Evolutionary conservation across 2,113 vertebrate species (phyloP).

Genomic region (Corythornis cristatus): DNA sequence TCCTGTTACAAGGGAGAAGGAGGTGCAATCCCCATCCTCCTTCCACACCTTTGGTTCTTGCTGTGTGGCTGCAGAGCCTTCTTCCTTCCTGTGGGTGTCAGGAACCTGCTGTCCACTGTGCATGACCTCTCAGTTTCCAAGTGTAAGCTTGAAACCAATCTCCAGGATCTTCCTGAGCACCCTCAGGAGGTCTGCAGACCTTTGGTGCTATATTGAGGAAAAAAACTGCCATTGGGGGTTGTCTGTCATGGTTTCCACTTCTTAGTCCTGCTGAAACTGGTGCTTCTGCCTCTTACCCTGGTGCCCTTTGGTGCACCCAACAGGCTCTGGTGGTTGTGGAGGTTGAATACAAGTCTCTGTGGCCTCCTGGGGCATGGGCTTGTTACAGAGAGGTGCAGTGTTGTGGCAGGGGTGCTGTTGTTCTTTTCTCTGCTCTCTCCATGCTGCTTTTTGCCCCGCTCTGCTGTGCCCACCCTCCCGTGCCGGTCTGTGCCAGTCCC

Average conservation of each 20-base stretch:
- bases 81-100: neutral
- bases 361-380: neutral
- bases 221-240: accelerated
- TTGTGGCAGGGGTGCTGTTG: neutral
- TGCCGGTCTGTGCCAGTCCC: neutral
- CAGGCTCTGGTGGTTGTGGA: accelerated
- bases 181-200: neutral
- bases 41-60: neutral
- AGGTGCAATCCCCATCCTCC: neutral
- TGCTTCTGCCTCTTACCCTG: neutral
- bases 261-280: neutral
- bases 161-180: neutral
- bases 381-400: accelerated
- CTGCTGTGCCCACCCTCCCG: neutral
- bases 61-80: neutral
- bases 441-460: neutral
- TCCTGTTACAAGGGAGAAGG: neutral
- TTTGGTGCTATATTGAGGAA: neutral
- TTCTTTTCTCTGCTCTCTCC: neutral
- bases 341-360: accelerated
- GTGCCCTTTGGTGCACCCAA: neutral
- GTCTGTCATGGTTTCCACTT: neutral
- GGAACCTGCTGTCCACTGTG: neutral
- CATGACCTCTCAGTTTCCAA: neutral
- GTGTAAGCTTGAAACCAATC: neutral